A percentile compares a stretch with the other conserved stretches of the same genome.
These are phyloP conservation scores for Campylomormyrus numenius DNA, from an alignment of 2,113 vertebrate genomes.

Conservation along the genomic window DNA sequence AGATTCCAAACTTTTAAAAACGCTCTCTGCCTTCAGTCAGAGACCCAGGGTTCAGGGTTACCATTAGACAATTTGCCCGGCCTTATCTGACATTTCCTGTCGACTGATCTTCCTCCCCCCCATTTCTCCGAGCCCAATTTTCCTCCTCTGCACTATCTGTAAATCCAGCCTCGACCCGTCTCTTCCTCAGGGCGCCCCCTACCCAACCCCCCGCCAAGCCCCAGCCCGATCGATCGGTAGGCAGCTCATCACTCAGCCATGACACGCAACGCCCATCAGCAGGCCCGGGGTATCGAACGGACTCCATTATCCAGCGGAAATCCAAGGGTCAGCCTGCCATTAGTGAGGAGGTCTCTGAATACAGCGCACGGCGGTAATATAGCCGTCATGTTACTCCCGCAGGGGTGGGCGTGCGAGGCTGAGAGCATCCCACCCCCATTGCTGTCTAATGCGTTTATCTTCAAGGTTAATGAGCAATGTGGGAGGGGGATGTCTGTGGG, in stretches of 20 bases:
- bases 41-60: background rate
- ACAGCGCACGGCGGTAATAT: background rate
- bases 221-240: conserved; percentile 43
- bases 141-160: background rate
- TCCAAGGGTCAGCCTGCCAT: background rate
- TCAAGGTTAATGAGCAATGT: background rate
- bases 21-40: background rate
- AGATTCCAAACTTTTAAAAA: background rate
- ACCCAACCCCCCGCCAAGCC: conserved; percentile 31
- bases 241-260: conserved; percentile 34
- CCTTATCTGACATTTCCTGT: background rate
- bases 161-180: conserved; percentile 23
- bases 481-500: background rate
- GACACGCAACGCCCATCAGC: conserved; percentile 13
- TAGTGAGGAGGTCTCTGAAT: background rate
- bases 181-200: conserved; percentile 37
- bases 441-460: background rate
- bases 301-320: conserved; percentile 41
- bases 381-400: background rate
- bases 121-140: background rate
- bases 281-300: conserved; percentile 38
- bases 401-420: background rate
- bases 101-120: background rate
- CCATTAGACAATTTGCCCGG: background rate
- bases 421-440: background rate